Base-by-base conservation (phyloP, 35 echinoderm and acorn worm genomes). In the Anneissia japonica region DNA sequence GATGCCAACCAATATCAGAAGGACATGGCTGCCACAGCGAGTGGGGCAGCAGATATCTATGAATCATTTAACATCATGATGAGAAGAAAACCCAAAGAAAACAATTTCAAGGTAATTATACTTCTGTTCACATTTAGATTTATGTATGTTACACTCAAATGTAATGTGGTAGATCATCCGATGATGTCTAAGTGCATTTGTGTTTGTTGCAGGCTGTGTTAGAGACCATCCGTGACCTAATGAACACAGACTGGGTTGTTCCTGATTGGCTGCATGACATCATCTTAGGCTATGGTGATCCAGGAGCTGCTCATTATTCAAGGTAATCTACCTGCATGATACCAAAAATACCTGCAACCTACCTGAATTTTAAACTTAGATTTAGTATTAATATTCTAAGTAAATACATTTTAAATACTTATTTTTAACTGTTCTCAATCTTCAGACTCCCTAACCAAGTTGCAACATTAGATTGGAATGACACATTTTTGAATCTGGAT, bases 191-290 rank as follows among this genome's bases (percentile, higher is more conserved):
- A 72, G 13, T 72, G 55, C 55, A n/a, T 1, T 46, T 7, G 40
- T 89, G 10, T 72, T 14, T 79, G 19, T 38, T 75, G 74, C 75
- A 99, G 96, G 96, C 96, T 87, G 96, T 99, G 11, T 37, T 99
- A 37, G 96, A 99, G 84, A 99, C 96, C 12, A 93, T 99, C 43
- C 89, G 96, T 74, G 92, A 99, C 76, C 86, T 99, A 77, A 99
- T 99, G 96, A 99, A 99, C 74, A 93, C 89, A 10, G 84, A 99
- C 39, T 99, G 96, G 89, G 96, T 99, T 7, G 96, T 99, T 73
- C 96, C 96, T 39, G 96, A 99, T 33, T 97, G 96, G 96, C 73
- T 99, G 23, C 96, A 99, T 89, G 91, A 99, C 41, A 99, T 94
- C 83, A 93, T 99, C 33, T 55, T 99, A 9, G 96, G 96, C 12